phyloP scores from a whole-genome alignment of 2,113 vertebrate species.

The Triplophysa dalaica region DNA sequence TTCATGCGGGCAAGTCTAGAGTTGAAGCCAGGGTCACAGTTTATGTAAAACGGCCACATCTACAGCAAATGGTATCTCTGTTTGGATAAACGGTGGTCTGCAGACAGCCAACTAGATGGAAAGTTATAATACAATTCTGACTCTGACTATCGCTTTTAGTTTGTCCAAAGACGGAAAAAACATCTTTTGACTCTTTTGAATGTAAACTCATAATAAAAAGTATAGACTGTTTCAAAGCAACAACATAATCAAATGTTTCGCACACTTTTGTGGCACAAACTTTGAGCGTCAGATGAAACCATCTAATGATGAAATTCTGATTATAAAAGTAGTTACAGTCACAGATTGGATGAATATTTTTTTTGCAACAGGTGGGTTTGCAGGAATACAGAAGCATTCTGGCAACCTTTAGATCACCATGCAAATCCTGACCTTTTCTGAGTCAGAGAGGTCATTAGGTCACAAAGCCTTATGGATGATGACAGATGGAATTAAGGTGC shows the following conservation, averaged over 20 bases:
- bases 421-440: background rate
- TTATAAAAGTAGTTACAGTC: too few relatives aligned
- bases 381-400: background rate
- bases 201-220: too few relatives aligned
- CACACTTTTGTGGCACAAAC: too few relatives aligned
- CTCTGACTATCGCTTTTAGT: background rate
- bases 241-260: too few relatives aligned
- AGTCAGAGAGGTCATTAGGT: slow-evolving; percentile 36
- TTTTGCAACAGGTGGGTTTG: too few relatives aligned
- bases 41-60: slow-evolving; percentile 14
- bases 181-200: too few relatives aligned
- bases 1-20: slow-evolving; percentile 44
- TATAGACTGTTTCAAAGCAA: too few relatives aligned
- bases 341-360: too few relatives aligned
- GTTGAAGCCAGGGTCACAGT: slow-evolving; percentile 33
- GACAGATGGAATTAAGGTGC: background rate
- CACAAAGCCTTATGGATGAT: slow-evolving; percentile 36
- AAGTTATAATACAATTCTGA: background rate
- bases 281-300: too few relatives aligned
- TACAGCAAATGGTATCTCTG: slow-evolving; percentile 32
- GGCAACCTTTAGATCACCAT: slow-evolving; percentile 1
- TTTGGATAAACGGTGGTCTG: background rate
- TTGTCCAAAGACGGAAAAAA: background rate
- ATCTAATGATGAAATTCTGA: too few relatives aligned
- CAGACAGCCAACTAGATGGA: background rate